These are phyloP conservation scores for Drosophila falleni DNA, from an alignment of 2,888 invertebrate genomes.

Conservation along the genomic window DNA sequence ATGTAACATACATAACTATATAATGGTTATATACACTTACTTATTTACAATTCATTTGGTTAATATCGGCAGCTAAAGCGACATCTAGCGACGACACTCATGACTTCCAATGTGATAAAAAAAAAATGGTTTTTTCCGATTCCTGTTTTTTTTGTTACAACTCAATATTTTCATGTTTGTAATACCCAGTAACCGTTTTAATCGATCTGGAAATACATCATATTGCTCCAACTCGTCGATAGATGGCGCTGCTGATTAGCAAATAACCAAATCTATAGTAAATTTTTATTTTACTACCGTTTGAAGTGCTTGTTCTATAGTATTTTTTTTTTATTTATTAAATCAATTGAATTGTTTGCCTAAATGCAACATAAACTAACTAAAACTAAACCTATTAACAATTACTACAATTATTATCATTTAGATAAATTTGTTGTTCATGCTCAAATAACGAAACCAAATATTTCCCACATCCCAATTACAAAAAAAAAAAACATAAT, in stretches of 20 bases:
- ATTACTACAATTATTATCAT: slow-evolving; percentile 51
- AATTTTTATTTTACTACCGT: neutral
- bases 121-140: neutral
- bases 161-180: neutral
- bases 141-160: neutral
- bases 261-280: slow-evolving; percentile 1
- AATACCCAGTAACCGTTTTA: slow-evolving; percentile 3
- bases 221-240: slow-evolving; percentile 4
- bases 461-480: neutral
- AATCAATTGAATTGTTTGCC: slow-evolving; percentile 39
- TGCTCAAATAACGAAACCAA: slow-evolving; percentile 38
- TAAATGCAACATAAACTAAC: slow-evolving; percentile 20
- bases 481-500: neutral
- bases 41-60: slow-evolving; percentile 3
- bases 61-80: neutral
- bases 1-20: slow-evolving; percentile 16
- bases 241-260: slow-evolving; percentile 27
- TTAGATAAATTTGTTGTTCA: slow-evolving; percentile 70
- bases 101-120: slow-evolving; percentile 13
- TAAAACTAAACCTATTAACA: slow-evolving; percentile 18
- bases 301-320: slow-evolving; percentile 28
- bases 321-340: slow-evolving; percentile 27
- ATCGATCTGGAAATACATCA: no score
- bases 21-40: slow-evolving; percentile 11
- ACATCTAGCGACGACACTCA: slow-evolving; percentile 8